Evolutionary conservation across 2,113 vertebrate species (phyloP), one percentile per base, ranked within the genome.

Genomic region (Sapajus apella): DNA sequence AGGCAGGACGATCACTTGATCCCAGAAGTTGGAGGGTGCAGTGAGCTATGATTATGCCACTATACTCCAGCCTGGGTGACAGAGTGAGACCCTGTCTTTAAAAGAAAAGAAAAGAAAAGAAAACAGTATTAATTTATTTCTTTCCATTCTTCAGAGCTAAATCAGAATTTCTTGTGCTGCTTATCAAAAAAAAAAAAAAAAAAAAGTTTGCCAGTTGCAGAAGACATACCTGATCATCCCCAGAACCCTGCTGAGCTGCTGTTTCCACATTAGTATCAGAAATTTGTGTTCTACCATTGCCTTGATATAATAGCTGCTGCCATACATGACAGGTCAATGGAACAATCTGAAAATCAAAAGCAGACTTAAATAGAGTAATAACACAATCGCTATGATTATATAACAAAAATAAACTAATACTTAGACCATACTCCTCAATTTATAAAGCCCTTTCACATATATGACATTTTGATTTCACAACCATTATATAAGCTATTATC

Each of bases 261-360:
- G 88, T 55, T 45, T 91, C 90, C 87, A 52, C 2, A 40, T 81
- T 40, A 66, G 30, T 68, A 45, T 79, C 27, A 52, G 92, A 70
- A 95, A 93, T 66, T 23, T 89, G 66, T 82, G 25, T 52, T 79
- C 90, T 35, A 89, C n/a, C 72, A 55, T 55, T 52, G 2, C 86
- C 80, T 87, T 95, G 77, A 90, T 66, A 66, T 55, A 50, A 45
- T 58, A 90, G 61, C 50, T 95, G 79, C 40, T 95, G 90, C 96
- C 96, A 93, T 17, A 58, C 37, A 80, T 37, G 73, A 94, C 37
- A 40, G 17, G 73, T 73, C 77, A 90, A 58, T n/a, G 96, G 86
- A 82, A 92, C 30, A 89, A 91, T 45, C 96, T 97, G 55, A 95
- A 96, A 96, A 77, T 52, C 55, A 94, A 91, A 96, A 89, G 14